Evolutionary conservation across 1,140 invertebrate species (phyloP).

Genomic region (Lamellibrachia luymesi): DNA sequence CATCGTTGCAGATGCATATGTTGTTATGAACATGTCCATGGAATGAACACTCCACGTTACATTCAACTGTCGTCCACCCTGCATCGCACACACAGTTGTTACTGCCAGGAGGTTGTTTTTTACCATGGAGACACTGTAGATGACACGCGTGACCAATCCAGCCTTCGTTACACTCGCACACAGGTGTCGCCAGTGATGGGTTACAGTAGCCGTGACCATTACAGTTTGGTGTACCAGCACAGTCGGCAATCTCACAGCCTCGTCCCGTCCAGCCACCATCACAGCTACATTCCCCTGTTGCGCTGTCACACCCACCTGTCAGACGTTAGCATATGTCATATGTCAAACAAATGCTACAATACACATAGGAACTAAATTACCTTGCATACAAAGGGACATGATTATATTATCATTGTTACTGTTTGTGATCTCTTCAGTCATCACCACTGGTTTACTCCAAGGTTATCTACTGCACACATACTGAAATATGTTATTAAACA

Average conservation of each 20-base stretch:
- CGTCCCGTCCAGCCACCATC: constrained; percentile 40
- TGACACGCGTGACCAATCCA: constrained; percentile 38
- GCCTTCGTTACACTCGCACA: constrained; percentile 28
- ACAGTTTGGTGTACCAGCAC: constrained; percentile 43
- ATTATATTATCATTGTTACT: not conserved
- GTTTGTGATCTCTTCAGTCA: no score
- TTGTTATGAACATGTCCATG: constrained; percentile 35
- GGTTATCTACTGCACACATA: no score
- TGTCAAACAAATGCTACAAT: not conserved
- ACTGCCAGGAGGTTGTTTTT: constrained; percentile 35
- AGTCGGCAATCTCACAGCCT: constrained; percentile 43
- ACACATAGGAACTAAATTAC: not conserved
- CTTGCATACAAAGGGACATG: not conserved
- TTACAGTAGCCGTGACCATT: constrained; percentile 8
- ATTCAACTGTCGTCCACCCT: constrained; percentile 42
- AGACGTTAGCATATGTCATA: constrained; percentile 7
- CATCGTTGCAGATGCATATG: constrained; percentile 38
- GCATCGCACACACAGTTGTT: constrained; percentile 40
- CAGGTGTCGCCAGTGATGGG: constrained; percentile 21
- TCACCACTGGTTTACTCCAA: no score
- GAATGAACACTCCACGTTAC: constrained; percentile 43
- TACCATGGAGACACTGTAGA: constrained; percentile 37
- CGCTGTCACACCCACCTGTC: constrained; percentile 43
- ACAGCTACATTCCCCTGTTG: constrained; percentile 38
- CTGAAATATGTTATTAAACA: no score